These are phyloP conservation scores for Eleginops maclovinus DNA, from an alignment of 2,113 vertebrate species.

Conservation along the genomic window DNA sequence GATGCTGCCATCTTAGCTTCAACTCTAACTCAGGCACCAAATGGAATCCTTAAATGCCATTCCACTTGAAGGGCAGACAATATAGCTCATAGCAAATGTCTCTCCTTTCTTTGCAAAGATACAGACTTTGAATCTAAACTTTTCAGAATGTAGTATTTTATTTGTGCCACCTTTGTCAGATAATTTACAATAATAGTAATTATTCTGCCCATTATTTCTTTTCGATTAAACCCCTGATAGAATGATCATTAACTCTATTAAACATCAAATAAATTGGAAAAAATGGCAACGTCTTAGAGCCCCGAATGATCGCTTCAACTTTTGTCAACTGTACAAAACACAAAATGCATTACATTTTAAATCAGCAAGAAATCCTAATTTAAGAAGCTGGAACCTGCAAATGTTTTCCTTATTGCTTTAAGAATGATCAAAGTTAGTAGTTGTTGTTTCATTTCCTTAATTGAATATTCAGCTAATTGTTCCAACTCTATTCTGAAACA, in stretches of 20 bases:
- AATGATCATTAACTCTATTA: neutral
- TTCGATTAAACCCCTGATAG: neutral
- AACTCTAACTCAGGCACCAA: conserved; percentile 35
- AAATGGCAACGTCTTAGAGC: neutral
- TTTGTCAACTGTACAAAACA: neutral
- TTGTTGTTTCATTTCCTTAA: neutral
- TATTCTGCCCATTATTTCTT: neutral
- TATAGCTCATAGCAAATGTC: neutral
- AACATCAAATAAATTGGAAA: neutral
- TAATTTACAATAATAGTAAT: neutral
- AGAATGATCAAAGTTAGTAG: neutral
- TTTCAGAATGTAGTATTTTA: neutral
- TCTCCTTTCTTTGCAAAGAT: neutral
- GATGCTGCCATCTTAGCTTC: conserved; percentile 52
- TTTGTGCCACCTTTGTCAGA: neutral
- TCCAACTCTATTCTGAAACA: neutral
- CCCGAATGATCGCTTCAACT: neutral
- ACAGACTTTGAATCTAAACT: neutral
- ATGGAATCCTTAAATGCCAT: conserved; percentile 31
- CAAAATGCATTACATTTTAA: neutral
- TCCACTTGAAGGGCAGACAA: conserved; percentile 11
- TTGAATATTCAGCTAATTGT: neutral
- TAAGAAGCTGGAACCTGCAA: neutral
- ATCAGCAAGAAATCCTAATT: neutral
- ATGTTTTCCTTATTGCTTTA: neutral